phyloP scores from a whole-genome alignment of 2,113 vertebrate species.

The Polyodon spathula region DNA sequence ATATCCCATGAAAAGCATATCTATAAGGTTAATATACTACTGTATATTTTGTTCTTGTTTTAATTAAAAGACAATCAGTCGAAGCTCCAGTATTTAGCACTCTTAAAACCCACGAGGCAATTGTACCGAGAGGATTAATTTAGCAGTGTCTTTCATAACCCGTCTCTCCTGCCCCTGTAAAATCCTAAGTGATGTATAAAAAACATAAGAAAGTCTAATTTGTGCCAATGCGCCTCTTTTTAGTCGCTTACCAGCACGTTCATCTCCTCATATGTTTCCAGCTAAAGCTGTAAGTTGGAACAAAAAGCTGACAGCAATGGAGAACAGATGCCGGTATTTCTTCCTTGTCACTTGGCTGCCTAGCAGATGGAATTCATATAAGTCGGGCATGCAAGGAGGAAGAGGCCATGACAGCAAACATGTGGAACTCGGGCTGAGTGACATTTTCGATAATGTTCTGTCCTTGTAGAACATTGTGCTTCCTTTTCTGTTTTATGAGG shows the following conservation, averaged over 20 bases:
- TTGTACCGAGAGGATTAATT: conserved; percentile 12
- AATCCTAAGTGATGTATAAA: conserved; percentile 65
- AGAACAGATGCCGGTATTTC: conserved; percentile 89
- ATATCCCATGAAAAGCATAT: too few relatives aligned
- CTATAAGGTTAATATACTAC: too few relatives aligned
- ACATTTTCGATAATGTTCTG: conserved; percentile 99
- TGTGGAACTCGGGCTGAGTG: conserved; percentile 92
- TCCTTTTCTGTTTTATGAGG: conserved; percentile 96
- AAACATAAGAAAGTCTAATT: conserved; percentile 66
- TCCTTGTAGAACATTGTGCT: conserved; percentile 99
- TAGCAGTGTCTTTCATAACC: neutral
- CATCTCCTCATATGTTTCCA: conserved; percentile 79
- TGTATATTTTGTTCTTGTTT: conserved; percentile 10
- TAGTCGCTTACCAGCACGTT: conserved; percentile 67
- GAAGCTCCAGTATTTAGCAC: neutral
- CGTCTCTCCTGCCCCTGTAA: conserved; percentile 48
- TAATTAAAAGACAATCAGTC: neutral
- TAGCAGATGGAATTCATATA: conserved; percentile 98
- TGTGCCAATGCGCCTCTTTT: conserved; percentile 62
- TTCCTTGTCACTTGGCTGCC: conserved; percentile 88
- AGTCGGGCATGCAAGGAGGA: conserved; percentile 75
- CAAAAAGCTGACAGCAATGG: conserved; percentile 72
- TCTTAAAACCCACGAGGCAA: neutral
- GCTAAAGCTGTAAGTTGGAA: conserved; percentile 79
- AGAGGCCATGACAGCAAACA: conserved; percentile 82